Evolutionary conservation across 1,140 invertebrate species (phyloP), one percentile per base, ranked within the genome.

Genomic region (Telenomus remus): DNA sequence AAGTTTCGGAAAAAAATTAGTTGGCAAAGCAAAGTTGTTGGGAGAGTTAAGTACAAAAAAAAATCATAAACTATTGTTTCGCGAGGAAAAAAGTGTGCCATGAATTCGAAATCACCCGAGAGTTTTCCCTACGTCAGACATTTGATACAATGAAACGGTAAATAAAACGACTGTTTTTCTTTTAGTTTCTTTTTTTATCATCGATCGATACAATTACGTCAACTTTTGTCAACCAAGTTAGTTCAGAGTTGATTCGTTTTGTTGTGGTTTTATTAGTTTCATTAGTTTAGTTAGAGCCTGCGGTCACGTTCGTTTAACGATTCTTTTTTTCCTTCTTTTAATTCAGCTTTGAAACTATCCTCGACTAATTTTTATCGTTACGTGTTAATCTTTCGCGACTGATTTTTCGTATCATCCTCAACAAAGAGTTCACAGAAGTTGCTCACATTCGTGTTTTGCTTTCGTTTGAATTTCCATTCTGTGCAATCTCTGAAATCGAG

Each of bases 221-320:
- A 65, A 65, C 61, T 27, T 64, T 56, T 56, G 51, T 49, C 49
- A 47, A 42, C 47, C 33, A 35, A 55, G 19, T 33, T 55, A 46
- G 27, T 63, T 53, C 60, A 48, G 46, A 43, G 33, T 15, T 35
- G 49, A 43, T 53, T 63, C 35, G 59, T 49, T 49, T 39, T 43
- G 43, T 27, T 46, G 43, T 12, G 50, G 42, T 27, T 54, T 55
- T 6, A 11, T n/a, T 35, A 19, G 35, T 51, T 53, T 46, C 19
- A 51, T 55, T 55, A 15, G 43, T 42, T 48, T 15, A 43, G 42
- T 48, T 54, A 54, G 39, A 46, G 48, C 49, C 27, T 11, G 12
- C 34, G 13, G 43, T 63, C 59, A 47, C 42, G 34, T 47, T 42
- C 27, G n/a, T 43, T 49, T 64, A 14, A 39, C 50, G 1, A 3